These are phyloP conservation scores for Calephelis virginiensis DNA, from an alignment of 1,140 invertebrate genomes.

Conservation along the genomic window DNA sequence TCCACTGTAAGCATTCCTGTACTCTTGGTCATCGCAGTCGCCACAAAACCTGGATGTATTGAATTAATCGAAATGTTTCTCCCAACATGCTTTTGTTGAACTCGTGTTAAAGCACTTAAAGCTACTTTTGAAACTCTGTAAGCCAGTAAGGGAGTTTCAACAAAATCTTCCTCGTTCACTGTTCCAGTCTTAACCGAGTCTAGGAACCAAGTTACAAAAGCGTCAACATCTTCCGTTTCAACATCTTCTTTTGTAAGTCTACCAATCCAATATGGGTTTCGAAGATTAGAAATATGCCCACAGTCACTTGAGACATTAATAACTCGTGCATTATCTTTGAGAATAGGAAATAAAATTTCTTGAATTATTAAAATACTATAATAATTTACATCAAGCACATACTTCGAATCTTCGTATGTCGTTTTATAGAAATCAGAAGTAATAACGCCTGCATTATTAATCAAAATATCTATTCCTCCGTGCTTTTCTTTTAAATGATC, in stretches of 20 bases:
- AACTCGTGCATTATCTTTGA: constrained; percentile 35
- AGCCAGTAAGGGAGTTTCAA: constrained; percentile 19
- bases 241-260: constrained; percentile 27
- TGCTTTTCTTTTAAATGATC: constrained; percentile 81
- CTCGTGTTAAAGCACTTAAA: constrained; percentile 30
- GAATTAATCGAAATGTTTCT: constrained; percentile 32
- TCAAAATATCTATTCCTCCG: constrained; percentile 86
- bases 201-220: constrained; percentile 34
- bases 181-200: constrained; percentile 30
- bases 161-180: constrained; percentile 31
- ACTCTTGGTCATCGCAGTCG: constrained; percentile 22
- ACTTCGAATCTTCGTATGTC: constrained; percentile 16
- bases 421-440: constrained; percentile 76
- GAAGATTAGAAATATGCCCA: constrained; percentile 33
- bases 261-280: constrained; percentile 31
- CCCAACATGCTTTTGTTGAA: constrained; percentile 29
- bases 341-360: constrained; percentile 30
- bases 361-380: constrained; percentile 30
- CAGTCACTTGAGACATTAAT: constrained; percentile 32
- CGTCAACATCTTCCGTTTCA: constrained; percentile 27
- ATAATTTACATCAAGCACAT: constrained; percentile 33
- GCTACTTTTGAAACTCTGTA: constrained; percentile 37
- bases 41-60: constrained; percentile 32
- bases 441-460: constrained; percentile 90
- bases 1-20: constrained; percentile 5